Evolutionary conservation across 2,113 vertebrate species (phyloP).

Genomic region (Pelecanus crispus): DNA sequence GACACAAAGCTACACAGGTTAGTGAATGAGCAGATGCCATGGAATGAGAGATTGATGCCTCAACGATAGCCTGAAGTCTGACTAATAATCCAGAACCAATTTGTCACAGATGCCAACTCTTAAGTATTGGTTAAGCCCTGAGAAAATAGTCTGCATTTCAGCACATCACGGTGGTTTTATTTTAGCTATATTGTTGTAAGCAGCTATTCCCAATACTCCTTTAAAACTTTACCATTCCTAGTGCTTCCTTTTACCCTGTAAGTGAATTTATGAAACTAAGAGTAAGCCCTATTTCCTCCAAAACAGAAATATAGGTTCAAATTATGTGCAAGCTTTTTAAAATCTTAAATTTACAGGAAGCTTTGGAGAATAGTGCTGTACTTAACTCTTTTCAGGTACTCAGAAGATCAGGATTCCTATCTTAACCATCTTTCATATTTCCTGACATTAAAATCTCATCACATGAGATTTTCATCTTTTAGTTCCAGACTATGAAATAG

Average conservation of each 20-base stretch:
- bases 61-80: conserved; percentile 1
- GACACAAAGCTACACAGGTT: conserved; percentile 27
- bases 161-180: neutral
- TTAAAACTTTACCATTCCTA: neutral
- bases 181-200: neutral
- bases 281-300: neutral
- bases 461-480: neutral
- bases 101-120: conserved; percentile 37
- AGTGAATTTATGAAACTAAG: neutral
- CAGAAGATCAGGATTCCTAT: neutral
- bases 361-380: neutral
- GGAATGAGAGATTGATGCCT: conserved; percentile 42
- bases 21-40: conserved; percentile 41
- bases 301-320: neutral
- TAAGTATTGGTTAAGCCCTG: conserved; percentile 40
- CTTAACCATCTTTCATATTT: neutral
- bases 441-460: neutral
- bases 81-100: conserved; percentile 58
- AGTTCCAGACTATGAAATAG: neutral
- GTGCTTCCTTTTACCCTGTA: neutral
- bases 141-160: conserved; percentile 24
- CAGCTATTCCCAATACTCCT: neutral
- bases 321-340: neutral
- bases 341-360: neutral
- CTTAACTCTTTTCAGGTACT: neutral